A percentile compares a stretch with the other conserved stretches of the same genome.
These are phyloP conservation scores for Hemichromis elongatus DNA, from an alignment of 2,113 vertebrate genomes.

Conservation along the genomic window DNA sequence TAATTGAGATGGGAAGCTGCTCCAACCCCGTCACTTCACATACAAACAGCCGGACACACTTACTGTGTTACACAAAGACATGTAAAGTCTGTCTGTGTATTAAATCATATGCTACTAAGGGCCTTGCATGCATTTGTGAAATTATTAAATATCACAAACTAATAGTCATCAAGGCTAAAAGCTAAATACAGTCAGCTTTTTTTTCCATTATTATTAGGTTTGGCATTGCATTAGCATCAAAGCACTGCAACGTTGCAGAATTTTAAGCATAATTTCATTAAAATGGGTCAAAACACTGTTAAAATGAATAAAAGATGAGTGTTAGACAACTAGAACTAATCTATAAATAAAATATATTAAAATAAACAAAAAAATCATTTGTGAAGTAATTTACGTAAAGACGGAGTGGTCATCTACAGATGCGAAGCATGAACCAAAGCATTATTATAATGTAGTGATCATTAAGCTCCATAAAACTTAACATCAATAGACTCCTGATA, in stretches of 20 bases:
- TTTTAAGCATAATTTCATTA: not conserved
- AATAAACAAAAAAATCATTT: not conserved
- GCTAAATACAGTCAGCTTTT: not conserved
- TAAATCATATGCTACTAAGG: not conserved
- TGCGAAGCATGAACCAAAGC: not conserved
- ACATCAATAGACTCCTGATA: not conserved
- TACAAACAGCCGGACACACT: constrained; percentile 16
- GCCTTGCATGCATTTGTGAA: not conserved
- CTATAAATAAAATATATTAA: not conserved
- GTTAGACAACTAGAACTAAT: not conserved
- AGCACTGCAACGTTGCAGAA: not conserved
- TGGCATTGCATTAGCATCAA: not conserved
- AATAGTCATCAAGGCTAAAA: not conserved
- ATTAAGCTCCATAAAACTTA: not conserved
- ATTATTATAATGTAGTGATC: not conserved
- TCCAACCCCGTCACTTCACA: not conserved
- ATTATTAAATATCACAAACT: not conserved
- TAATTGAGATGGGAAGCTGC: constrained; percentile 50
- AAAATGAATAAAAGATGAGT: not conserved
- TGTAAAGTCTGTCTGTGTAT: not conserved
- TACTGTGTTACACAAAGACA: constrained; percentile 38
- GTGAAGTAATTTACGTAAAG: not conserved
- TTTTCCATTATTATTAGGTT: not conserved
- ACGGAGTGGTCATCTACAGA: not conserved
- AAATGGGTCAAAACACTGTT: not conserved